These are phyloP conservation scores for Ptilodon capucinus DNA, from an alignment of 2,888 invertebrate genomes.

Conservation along the genomic window DNA sequence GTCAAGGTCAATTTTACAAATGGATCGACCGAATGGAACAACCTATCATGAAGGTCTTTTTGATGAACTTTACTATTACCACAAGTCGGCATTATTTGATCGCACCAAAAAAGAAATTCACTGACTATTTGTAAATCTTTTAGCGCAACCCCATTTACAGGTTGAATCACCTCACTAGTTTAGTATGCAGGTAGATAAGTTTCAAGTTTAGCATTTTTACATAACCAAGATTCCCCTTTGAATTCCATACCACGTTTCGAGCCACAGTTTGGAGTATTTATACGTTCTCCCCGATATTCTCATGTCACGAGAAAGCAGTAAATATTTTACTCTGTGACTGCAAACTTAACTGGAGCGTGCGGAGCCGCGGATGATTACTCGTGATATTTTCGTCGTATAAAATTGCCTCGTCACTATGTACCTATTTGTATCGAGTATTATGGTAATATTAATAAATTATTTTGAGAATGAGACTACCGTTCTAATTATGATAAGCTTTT, in stretches of 20 bases:
- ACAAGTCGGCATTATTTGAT: too few relatives aligned
- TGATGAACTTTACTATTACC: too few relatives aligned
- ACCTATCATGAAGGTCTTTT: too few relatives aligned
- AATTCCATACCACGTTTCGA: background rate
- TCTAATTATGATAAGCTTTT: background rate
- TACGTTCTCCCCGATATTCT: background rate
- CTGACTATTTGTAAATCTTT: too few relatives aligned
- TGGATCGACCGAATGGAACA: too few relatives aligned
- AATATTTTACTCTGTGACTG: slow-evolving; percentile 3
- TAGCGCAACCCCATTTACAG: too few relatives aligned
- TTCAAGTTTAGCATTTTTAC: background rate
- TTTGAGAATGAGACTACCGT: background rate
- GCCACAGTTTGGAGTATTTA: background rate
- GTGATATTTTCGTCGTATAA: background rate
- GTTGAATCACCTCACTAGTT: too few relatives aligned
- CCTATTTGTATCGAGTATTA: background rate
- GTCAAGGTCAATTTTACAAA: too few relatives aligned
- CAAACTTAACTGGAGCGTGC: slow-evolving; percentile 1
- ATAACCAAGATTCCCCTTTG: background rate
- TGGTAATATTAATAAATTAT: background rate
- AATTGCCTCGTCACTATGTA: slow-evolving; percentile 1
- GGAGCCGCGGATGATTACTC: background rate
- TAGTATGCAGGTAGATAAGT: background rate
- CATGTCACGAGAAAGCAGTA: slow-evolving; percentile 1
- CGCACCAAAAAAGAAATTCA: too few relatives aligned